A percentile compares a stretch with the other conserved stretches of the same genome.
Evolutionary conservation across 2,888 invertebrate genomes (phyloP).

Genomic region (Exocentrus adspersus): DNA sequence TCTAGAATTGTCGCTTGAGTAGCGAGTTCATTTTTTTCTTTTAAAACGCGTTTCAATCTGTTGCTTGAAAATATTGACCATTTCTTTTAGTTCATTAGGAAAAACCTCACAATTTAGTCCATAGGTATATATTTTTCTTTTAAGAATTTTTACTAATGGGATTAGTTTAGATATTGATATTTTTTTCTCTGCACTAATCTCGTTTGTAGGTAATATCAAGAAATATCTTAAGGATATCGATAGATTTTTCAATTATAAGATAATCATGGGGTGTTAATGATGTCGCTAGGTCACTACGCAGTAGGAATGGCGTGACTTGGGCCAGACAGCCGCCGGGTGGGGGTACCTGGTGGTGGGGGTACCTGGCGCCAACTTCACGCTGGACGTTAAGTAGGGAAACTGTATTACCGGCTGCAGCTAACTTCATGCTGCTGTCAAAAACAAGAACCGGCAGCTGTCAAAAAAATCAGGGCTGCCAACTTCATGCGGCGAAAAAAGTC

Average conservation of each 20-base stretch:
- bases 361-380: too few relatives aligned
- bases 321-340: too few relatives aligned
- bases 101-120: not conserved
- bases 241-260: not conserved
- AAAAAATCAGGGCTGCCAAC: too few relatives aligned
- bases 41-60: constrained; percentile 1
- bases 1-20: constrained; percentile 22
- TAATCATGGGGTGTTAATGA: constrained; percentile 14
- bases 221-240: constrained; percentile 13
- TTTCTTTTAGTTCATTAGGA: not conserved
- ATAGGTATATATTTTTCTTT: not conserved
- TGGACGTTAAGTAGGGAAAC: too few relatives aligned
- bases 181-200: constrained; percentile 29
- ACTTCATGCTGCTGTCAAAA: too few relatives aligned
- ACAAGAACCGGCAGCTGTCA: too few relatives aligned
- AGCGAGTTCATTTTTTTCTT: constrained; percentile 19
- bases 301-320: too few relatives aligned
- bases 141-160: not conserved
- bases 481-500: too few relatives aligned
- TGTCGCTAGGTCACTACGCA: constrained; percentile 19
- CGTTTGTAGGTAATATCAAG: constrained; percentile 25
- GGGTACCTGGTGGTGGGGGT: too few relatives aligned
- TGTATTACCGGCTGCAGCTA: too few relatives aligned
- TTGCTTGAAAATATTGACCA: constrained; percentile 1
- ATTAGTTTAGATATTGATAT: constrained; percentile 21